These are phyloP conservation scores for Dasyprocta punctata DNA, from an alignment of 2,113 vertebrate genomes.

Conservation along the genomic window DNA sequence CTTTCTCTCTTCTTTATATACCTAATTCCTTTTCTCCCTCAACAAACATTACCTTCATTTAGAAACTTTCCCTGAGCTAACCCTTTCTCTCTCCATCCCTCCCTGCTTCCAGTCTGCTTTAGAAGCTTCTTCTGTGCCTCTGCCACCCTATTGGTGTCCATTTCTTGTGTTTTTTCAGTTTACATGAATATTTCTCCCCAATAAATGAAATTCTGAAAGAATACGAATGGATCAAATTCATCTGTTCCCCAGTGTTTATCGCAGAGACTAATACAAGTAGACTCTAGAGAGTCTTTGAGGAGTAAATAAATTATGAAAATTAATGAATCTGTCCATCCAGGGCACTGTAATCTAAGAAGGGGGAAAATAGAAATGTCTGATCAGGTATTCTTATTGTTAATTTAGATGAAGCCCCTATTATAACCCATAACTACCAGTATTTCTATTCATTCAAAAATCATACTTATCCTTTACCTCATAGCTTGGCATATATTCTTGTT, in stretches of 20 bases:
- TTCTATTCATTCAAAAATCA: not conserved
- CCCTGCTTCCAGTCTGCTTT: not conserved
- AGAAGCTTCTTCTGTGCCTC: not conserved
- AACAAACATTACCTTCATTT: not conserved
- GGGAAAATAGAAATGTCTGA: not conserved
- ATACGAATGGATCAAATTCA: conserved; percentile 5
- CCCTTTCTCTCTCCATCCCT: not conserved
- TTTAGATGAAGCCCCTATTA: not conserved
- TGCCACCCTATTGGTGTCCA: not conserved
- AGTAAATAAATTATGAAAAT: conserved; percentile 45
- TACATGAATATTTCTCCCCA: not conserved
- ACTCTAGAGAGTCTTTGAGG: not conserved
- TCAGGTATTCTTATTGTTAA: not conserved
- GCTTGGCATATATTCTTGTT: not conserved
- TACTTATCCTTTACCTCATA: not conserved
- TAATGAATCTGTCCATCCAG: conserved; percentile 8
- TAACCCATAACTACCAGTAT: conserved; percentile 1
- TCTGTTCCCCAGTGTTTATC: conserved; percentile 25
- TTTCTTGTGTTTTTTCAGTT: not conserved
- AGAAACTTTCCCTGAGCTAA: not conserved
- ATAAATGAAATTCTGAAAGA: conserved; percentile 30
- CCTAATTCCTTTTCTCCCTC: not conserved
- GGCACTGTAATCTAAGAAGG: not conserved
- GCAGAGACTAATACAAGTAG: conserved; percentile 20
- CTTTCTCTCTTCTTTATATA: not conserved